Evolutionary conservation across 2,888 invertebrate species (phyloP).

Genomic region (Lasioglossum calceatum): DNA sequence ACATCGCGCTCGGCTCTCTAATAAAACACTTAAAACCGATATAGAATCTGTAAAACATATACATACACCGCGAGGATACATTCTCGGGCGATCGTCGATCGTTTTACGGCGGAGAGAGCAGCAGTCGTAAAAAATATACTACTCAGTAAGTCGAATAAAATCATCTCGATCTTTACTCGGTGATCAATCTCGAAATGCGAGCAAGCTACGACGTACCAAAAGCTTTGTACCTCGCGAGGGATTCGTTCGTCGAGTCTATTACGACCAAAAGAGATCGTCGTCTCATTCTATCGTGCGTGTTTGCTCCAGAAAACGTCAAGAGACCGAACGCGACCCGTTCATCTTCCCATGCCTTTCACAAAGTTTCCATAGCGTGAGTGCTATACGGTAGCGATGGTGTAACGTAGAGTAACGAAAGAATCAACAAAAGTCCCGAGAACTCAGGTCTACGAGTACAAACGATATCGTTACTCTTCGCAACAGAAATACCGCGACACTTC

Average conservation of each 20-base stretch:
- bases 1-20: slow-evolving; percentile 39
- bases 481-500: slow-evolving; percentile 58
- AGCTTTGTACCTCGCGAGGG: slow-evolving; percentile 17
- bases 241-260: slow-evolving; percentile 22
- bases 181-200: slow-evolving; percentile 19
- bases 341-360: slow-evolving; percentile 38
- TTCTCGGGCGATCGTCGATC: background rate
- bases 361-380: slow-evolving; percentile 40
- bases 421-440: slow-evolving; percentile 38
- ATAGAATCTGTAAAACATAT: background rate
- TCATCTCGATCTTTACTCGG: background rate
- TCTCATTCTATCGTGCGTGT: slow-evolving; percentile 7
- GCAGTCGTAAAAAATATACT: slow-evolving; percentile 26
- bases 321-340: slow-evolving; percentile 37
- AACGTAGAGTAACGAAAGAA: slow-evolving; percentile 46
- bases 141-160: background rate
- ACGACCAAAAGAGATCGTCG: slow-evolving; percentile 23
- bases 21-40: slow-evolving; percentile 2
- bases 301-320: slow-evolving; percentile 27
- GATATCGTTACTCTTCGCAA: slow-evolving; percentile 48
- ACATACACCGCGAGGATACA: background rate
- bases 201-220: slow-evolving; percentile 43
- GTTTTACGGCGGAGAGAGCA: slow-evolving; percentile 11
- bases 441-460: slow-evolving; percentile 61
- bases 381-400: slow-evolving; percentile 28